A percentile compares a stretch with the other conserved stretches of the same genome.
These are phyloP conservation scores for Rhyzopertha dominica DNA, from an alignment of 1,140 invertebrate species.

Conservation along the genomic window DNA sequence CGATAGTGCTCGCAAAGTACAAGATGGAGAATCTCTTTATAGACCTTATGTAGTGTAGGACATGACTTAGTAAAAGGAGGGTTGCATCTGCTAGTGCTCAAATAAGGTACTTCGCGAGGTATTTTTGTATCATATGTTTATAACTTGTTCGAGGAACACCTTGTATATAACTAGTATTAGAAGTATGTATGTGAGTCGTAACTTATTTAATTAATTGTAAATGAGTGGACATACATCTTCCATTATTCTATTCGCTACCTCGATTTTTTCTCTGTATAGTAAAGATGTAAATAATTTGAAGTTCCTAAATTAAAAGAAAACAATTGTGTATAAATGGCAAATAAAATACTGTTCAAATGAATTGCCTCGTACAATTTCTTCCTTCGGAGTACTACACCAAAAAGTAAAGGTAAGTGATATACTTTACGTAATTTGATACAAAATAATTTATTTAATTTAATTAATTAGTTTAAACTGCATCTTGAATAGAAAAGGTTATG, in stretches of 20 bases:
- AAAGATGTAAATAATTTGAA: conserved; percentile 25
- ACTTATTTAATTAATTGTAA: conserved; percentile 2
- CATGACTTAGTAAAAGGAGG: background rate
- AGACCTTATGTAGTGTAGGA: conserved; percentile 44
- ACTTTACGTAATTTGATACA: background rate
- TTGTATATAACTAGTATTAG: conserved; percentile 9
- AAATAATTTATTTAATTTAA: conserved; percentile 5
- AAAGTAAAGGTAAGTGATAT: background rate
- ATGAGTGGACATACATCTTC: conserved; percentile 6
- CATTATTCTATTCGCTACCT: conserved; percentile 3
- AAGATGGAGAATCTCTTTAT: conserved; percentile 40
- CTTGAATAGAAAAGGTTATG: background rate
- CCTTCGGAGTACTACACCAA: background rate
- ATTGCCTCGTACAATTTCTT: background rate
- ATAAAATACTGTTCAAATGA: background rate
- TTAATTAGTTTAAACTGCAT: background rate
- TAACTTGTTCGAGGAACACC: background rate
- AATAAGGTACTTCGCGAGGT: conserved; percentile 1
- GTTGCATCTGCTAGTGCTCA: background rate
- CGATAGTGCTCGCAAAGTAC: conserved; percentile 20
- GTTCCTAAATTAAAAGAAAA: conserved; percentile 16
- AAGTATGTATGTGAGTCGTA: background rate
- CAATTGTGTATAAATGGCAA: conserved; percentile 16
- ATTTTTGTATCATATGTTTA: background rate
- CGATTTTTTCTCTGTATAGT: conserved; percentile 9